Evolutionary conservation across 2,797 vertebrate genomes (phyloP), one percentile per base, ranked within the genome.

Genomic region (Coluber constrictor): DNA sequence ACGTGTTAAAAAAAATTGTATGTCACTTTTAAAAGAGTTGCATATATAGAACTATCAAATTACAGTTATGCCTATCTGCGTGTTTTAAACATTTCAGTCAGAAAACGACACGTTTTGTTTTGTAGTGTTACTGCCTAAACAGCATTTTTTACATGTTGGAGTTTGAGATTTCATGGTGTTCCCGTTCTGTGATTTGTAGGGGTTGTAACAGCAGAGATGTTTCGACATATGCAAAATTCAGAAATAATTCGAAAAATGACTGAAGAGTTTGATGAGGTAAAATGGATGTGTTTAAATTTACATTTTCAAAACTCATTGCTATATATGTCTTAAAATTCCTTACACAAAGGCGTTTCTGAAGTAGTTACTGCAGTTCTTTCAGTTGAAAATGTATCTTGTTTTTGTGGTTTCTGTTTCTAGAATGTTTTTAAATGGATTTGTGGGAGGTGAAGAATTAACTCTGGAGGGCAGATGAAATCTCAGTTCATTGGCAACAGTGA

Each of bases 241-340:
- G 99, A 99, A 98, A 99, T 99, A 97, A 99, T 99, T 97, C 98
- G 99, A 95, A 99, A 99, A 98, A 99, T 99, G 99, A 99, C 99
- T 57, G 99, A 99, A 96, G 99, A 99, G 97, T 99, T 99, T 97
- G 99, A 99, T 97, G 99, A 99, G 99, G 99, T 99, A 98, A 97
- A 20, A 94, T 37, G 92, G 88, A 79, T 47, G 93, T 12, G 74
- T 83, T 43, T 47, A 47, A 47, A 83, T 47, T 83, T 83, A 47
- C 20, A 47, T 47, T 47, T 79, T 43, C 20, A 47, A 74, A 83
- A 47, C 37, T 47, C 37, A 25, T 83, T 23, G 16, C 43, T 10
- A 79, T 23, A 56, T 43, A 37, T 56, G n/a, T 59, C 87, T 13
- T 88, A 32, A 59, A 37, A 88, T 90, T 43, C 32, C 8, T 86